These are phyloP conservation scores for Atethmia centrago DNA, from an alignment of 2,888 invertebrate species.

Conservation along the genomic window DNA sequence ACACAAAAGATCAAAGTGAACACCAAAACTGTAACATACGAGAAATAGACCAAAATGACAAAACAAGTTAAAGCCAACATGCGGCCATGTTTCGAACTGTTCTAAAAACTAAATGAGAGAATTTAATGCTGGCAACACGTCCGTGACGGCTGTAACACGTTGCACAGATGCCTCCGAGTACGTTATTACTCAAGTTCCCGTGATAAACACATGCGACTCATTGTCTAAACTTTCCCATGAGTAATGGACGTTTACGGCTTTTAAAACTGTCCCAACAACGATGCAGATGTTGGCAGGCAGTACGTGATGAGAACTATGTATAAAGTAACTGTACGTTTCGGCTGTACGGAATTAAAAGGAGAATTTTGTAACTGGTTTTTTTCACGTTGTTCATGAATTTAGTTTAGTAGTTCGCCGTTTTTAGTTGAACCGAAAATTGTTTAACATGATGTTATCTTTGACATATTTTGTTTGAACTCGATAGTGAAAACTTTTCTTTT, in stretches of 20 bases:
- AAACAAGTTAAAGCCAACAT: constrained; percentile 49
- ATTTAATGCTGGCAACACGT: constrained; percentile 53
- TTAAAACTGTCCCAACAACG: constrained; percentile 64
- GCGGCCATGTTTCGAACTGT: constrained; percentile 40
- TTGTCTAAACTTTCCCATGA: constrained; percentile 77
- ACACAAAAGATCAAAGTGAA: constrained; percentile 30
- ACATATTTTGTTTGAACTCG: neutral
- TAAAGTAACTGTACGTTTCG: constrained; percentile 33
- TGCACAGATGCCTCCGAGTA: constrained; percentile 62
- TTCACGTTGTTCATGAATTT: constrained; percentile 9
- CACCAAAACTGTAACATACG: constrained; percentile 41
- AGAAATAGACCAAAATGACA: constrained; percentile 46
- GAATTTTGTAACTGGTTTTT: constrained; percentile 10
- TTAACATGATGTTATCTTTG: neutral
- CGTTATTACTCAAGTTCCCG: constrained; percentile 74
- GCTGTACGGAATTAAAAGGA: constrained; percentile 26
- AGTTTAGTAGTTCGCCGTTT: neutral
- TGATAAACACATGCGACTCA: constrained; percentile 76
- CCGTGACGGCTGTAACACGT: constrained; percentile 42
- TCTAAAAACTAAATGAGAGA: constrained; percentile 64
- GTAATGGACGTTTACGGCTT: constrained; percentile 71
- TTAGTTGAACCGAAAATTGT: neutral
- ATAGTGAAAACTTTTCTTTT: neutral
- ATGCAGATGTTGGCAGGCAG: constrained; percentile 53
- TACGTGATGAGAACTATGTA: constrained; percentile 56